Evolutionary conservation across 2,113 vertebrate genomes (phyloP).

Genomic region (Egretta garzetta): DNA sequence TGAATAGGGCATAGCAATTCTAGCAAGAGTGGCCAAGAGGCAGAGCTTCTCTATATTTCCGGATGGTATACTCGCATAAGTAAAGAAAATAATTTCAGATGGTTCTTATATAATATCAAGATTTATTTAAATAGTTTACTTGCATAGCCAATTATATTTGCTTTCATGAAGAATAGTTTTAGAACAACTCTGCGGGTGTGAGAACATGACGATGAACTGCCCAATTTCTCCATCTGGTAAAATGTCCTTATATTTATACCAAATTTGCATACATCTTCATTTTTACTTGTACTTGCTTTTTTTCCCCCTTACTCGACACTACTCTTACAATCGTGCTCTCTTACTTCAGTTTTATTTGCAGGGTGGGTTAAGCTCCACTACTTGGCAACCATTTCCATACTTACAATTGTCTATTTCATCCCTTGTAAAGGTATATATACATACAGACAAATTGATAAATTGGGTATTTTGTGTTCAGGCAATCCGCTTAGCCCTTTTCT

Average conservation of each 20-base stretch:
- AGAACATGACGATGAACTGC: slow-evolving; percentile 68
- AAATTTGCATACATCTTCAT: slow-evolving; percentile 30
- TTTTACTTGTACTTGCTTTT: not conserved
- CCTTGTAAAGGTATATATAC: not conserved
- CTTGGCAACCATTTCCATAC: not conserved
- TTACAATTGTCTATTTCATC: not conserved
- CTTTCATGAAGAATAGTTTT: slow-evolving; percentile 61
- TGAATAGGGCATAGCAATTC: not conserved
- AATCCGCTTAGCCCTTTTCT: not conserved
- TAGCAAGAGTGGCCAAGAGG: not conserved
- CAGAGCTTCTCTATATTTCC: not conserved
- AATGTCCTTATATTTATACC: slow-evolving; percentile 58
- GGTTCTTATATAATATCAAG: slow-evolving; percentile 41
- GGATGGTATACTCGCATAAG: not conserved
- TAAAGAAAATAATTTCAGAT: slow-evolving; percentile 31
- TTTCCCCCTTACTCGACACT: not conserved
- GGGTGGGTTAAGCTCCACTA: not conserved
- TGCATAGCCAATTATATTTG: slow-evolving; percentile 52
- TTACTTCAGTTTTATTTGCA: not conserved
- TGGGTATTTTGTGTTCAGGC: not conserved
- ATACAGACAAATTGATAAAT: not conserved
- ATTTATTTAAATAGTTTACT: slow-evolving; percentile 49
- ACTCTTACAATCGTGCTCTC: not conserved
- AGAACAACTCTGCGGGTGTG: slow-evolving; percentile 69
- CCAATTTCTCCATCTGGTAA: slow-evolving; percentile 71